Percentiles rank a stretch among this genome's conserved stretches.
These are phyloP conservation scores for Glyphotaelius pellucidus DNA, from an alignment of 2,888 invertebrate genomes.

Conservation along the genomic window DNA sequence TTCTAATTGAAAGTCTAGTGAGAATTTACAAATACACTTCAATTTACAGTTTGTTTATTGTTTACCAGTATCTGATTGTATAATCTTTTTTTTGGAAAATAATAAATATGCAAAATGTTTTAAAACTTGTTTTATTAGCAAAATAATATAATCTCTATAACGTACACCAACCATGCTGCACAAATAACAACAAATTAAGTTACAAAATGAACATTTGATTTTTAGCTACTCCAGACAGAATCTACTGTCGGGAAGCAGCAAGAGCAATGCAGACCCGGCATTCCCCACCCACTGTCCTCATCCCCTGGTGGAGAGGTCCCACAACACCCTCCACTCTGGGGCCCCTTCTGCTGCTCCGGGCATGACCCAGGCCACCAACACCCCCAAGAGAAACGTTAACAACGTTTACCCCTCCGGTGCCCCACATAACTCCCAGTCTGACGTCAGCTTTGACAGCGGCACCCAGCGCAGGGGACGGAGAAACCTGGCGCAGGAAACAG, in stretches of 20 bases:
- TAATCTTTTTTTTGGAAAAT: neutral
- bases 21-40: neutral
- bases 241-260: constrained; percentile 85
- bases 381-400: constrained; percentile 73
- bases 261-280: constrained; percentile 82
- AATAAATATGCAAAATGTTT: neutral
- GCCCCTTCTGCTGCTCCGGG: constrained; percentile 67
- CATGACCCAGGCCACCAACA: constrained; percentile 68
- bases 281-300: constrained; percentile 72
- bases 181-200: neutral
- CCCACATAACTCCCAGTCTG: constrained; percentile 66
- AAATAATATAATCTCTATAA: neutral
- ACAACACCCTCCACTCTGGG: constrained; percentile 75
- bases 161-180: neutral
- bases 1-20: neutral
- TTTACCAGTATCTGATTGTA: neutral
- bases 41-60: neutral
- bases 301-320: constrained; percentile 78
- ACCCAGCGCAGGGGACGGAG: constrained; percentile 69
- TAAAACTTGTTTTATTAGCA: neutral
- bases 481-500: constrained; percentile 72
- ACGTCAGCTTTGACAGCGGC: constrained; percentile 66
- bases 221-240: constrained; percentile 93
- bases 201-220: constrained; percentile 64
- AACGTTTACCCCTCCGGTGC: constrained; percentile 67